Base-by-base conservation (phyloP, 2,888 invertebrate genomes). In the Bombylius major region DNA sequence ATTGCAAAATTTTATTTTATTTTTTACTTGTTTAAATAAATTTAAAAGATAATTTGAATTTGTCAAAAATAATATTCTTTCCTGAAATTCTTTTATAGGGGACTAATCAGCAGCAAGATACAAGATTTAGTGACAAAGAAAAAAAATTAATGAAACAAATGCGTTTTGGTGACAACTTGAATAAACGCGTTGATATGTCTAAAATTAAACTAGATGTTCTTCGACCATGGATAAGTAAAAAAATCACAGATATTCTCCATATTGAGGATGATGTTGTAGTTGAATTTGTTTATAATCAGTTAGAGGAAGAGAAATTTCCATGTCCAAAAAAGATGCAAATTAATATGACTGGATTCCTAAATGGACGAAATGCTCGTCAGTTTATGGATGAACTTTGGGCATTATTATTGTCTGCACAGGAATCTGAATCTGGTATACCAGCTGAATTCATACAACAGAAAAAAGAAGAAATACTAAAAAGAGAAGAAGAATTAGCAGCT, bases 251-350 rank as follows among this genome's bases (percentile, higher is more conserved):
- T 70, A 86, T 98, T 58, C 81, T 99, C 55, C 93, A 94, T 66
- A 91, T 97, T 75, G 99, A 99, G 76, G 99, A 99, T 74, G 99
- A 99, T 76, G 99, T 99, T 47, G 89, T 99, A 63, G 91, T 96
- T 62, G 97, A 98, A 75, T 99, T 95, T 81, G 95, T 99, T 64
- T 93, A 96, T 78, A 97, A 97, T 77, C 98, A 99, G 76, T 80
- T 99, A 56, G 98, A 99, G 74, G 83, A 77, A 61, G 88, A 92
- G 72, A 91, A 90, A 84, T 89, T 84, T 77, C 96, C 96, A 54
- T 95, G 97, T 78, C 95, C 96, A 51, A 91, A 94, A 76, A 92
- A 95, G 77, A 98, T 99, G 87, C 98, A 99, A 82, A 99, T 99
- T 70, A 99, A 99, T 77, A 79, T 99, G 75, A 99, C 99, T 50